Base-by-base conservation (phyloP, 2,113 vertebrate species). In the Neoarius graeffei region DNA sequence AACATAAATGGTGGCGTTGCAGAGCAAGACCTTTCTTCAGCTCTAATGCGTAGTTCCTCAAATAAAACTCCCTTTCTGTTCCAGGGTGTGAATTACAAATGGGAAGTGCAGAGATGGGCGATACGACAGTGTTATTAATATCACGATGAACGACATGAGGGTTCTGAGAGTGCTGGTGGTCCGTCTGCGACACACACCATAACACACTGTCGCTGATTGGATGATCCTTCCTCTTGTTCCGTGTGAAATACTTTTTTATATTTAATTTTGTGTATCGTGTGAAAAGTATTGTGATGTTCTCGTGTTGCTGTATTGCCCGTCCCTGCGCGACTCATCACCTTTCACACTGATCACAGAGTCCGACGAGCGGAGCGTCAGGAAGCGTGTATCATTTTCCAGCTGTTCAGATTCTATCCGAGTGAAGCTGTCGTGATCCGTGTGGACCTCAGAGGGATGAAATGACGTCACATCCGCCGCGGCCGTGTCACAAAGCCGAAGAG, bases 51-150 rank as follows among this genome's bases (percentile, higher is more conserved):
- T 30, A 13, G n/a, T 30, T 69, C 15, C 67, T 30, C n/a, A 35
- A 35, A 35, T 11, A 14, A 42, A 30, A 69, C 13, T 0, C n/a
- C 0, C 27, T 5, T 13, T 5, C 1, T 13, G 19, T 14, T 67
- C 13, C 13, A 30, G 4, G n/a, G 6, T 2, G 5, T 5, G 11
- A 69, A 10, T 69, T 1, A 0, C 3, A 14, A 1, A 9, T 4
- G 0, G 19, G 9, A 19, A 23, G 71, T 23, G 17, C 35, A 48
- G 35, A 48, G 14, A 17, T 4, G 19, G 71, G 35, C 19, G 27
- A 35, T 3, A 30, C 0, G 14, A 35, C 10, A 3, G 2, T 14
- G 64, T 67, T 13, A 14, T 67, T 27, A 27, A 67, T 27, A 27
- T 14, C 64, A 1, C 11, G 25, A 11, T 27, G 4, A 13, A n/a